Conservation (phyloP, 1,140 invertebrate species). For the Littorina saxatilis region DNA sequence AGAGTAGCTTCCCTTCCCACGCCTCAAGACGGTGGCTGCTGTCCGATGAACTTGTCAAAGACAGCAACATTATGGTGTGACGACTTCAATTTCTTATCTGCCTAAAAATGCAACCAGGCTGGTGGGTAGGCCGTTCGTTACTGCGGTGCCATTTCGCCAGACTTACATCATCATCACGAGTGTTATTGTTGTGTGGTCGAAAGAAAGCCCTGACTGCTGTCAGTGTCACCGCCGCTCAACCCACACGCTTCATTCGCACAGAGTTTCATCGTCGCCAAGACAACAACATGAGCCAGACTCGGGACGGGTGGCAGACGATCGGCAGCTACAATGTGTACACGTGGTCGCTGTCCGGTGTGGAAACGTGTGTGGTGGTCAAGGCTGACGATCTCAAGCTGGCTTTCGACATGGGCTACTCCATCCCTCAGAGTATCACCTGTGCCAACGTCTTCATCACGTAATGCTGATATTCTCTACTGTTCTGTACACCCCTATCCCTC, state of each 20-base stretch:
- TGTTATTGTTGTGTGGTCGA: neutral
- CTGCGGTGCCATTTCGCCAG: neutral
- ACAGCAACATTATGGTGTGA: conserved; percentile 3
- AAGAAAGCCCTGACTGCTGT: neutral
- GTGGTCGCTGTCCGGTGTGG: conserved; percentile 64
- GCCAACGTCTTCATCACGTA: conserved; percentile 66
- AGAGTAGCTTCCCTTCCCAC: neutral
- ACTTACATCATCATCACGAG: neutral
- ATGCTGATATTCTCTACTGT: no score
- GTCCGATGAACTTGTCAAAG: neutral
- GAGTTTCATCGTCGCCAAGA: conserved; percentile 15
- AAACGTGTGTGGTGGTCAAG: conserved; percentile 62
- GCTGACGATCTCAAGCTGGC: conserved; percentile 47
- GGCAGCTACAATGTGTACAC: conserved; percentile 55
- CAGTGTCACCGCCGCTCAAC: no score
- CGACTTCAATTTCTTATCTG: neutral
- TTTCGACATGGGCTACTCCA: conserved; percentile 65
- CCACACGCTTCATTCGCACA: neutral
- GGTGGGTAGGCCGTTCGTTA: neutral
- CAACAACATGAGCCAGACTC: neutral
- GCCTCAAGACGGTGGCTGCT: neutral
- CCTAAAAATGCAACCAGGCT: conserved; percentile 3
- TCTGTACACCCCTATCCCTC: no score
- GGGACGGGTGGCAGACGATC: conserved; percentile 46
- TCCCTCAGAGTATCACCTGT: conserved; percentile 53